Conservation (phyloP, 2,888 invertebrate species). For the Blera fallax region DNA sequence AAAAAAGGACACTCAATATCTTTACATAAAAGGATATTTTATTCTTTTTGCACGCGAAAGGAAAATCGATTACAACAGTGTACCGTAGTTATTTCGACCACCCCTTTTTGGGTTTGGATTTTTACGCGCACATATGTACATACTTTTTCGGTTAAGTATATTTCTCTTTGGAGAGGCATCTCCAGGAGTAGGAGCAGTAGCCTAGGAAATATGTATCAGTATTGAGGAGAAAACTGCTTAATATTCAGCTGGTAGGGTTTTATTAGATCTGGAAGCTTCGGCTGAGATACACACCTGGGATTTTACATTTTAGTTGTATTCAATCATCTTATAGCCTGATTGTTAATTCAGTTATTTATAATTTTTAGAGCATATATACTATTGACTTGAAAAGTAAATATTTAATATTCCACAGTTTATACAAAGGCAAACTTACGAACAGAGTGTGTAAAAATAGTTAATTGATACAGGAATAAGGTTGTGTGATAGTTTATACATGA, state of each 20-base stretch:
- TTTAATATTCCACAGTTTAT: neutral
- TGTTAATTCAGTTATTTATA: neutral
- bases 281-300: conserved; percentile 63
- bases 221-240: conserved; percentile 40
- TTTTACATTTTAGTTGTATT: conserved; percentile 48
- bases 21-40: conserved; percentile 46
- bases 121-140: conserved; percentile 70
- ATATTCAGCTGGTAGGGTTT: conserved; percentile 52
- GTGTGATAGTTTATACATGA: neutral
- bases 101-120: conserved; percentile 60
- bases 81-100: conserved; percentile 65
- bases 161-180: conserved; percentile 64
- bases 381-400: neutral
- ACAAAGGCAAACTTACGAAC: neutral
- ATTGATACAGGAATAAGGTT: neutral
- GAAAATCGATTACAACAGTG: conserved; percentile 73
- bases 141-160: conserved; percentile 69
- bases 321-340: conserved; percentile 4
- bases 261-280: conserved; percentile 69
- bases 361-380: neutral
- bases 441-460: neutral
- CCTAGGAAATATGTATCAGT: conserved; percentile 50
- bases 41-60: conserved; percentile 65
- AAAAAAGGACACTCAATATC: conserved; percentile 18
- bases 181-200: conserved; percentile 43